Percentiles rank a stretch among this genome's conserved stretches.
Conservation (phyloP, 2,113 vertebrate species). For the Amphiprion percula region DNA sequence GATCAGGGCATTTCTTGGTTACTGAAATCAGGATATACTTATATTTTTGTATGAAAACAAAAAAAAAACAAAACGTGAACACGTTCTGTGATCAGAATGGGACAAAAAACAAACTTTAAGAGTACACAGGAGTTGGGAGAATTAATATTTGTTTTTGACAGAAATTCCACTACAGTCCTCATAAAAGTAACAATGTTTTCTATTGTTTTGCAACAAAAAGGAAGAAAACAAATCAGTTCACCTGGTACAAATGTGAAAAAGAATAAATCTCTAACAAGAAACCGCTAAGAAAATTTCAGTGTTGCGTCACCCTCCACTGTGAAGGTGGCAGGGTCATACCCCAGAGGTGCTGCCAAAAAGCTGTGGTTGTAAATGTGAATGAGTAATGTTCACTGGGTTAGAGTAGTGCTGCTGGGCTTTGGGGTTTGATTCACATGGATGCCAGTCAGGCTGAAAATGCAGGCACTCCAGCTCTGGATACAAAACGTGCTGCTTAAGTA, state of each 20-base stretch:
- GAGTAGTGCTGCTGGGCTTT: slow-evolving; percentile 22
- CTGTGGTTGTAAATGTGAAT: slow-evolving; percentile 34
- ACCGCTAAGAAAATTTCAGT: background rate
- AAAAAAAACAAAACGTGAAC: too few species aligned
- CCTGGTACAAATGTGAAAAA: background rate
- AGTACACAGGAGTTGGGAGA: too few species aligned
- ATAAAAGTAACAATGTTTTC: too few species aligned
- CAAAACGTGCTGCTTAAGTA: slow-evolving; percentile 6
- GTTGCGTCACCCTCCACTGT: background rate
- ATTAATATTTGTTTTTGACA: too few species aligned
- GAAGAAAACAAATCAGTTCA: background rate
- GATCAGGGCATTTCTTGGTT: too few species aligned
- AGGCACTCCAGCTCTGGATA: background rate
- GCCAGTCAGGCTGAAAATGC: slow-evolving; percentile 31
- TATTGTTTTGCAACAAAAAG: background rate
- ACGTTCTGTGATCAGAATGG: too few species aligned
- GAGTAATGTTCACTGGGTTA: slow-evolving; percentile 38
- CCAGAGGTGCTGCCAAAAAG: slow-evolving; percentile 13
- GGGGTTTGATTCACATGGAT: slow-evolving; percentile 40
- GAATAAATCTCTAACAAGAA: background rate
- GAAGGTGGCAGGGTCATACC: slow-evolving; percentile 31
- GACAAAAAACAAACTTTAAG: too few species aligned
- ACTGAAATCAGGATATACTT: too few species aligned
- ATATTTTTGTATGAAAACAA: too few species aligned
- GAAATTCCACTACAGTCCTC: too few species aligned